Evolutionary conservation across 2,888 invertebrate species (phyloP).

Genomic region (Craniophora ligustri): DNA sequence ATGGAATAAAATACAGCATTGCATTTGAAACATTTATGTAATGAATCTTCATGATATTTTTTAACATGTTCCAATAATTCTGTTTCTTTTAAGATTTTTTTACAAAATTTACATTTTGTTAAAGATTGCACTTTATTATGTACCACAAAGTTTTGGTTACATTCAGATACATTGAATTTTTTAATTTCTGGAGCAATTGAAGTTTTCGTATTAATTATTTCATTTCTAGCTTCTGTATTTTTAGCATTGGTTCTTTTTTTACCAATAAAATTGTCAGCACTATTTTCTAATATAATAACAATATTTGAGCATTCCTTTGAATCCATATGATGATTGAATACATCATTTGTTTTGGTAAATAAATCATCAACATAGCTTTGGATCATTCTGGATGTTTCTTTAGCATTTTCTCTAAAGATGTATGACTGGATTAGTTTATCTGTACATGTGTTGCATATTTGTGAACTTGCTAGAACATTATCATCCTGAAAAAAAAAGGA

Average conservation of each 20-base stretch:
- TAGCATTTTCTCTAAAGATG: slow-evolving; percentile 32
- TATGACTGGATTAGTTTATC: slow-evolving; percentile 34
- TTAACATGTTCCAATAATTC: slow-evolving; percentile 25
- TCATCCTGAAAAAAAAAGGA: slow-evolving; percentile 25
- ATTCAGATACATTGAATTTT: slow-evolving; percentile 14
- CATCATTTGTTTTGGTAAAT: slow-evolving; percentile 27
- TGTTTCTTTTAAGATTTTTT: slow-evolving; percentile 12
- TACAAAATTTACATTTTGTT: slow-evolving; percentile 32
- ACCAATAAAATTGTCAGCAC: not conserved
- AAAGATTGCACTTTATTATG: slow-evolving; percentile 23
- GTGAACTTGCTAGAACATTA: slow-evolving; percentile 9
- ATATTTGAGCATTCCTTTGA: slow-evolving; percentile 28
- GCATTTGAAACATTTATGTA: slow-evolving; percentile 30
- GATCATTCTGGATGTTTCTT: slow-evolving; percentile 18
- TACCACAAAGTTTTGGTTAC: slow-evolving; percentile 8
- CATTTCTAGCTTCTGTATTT: not conserved
- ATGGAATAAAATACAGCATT: slow-evolving; percentile 9
- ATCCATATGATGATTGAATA: slow-evolving; percentile 13
- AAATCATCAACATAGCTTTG: slow-evolving; percentile 23
- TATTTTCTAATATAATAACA: slow-evolving; percentile 37
- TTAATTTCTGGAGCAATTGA: not conserved
- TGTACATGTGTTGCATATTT: slow-evolving; percentile 38
- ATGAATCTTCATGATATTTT: slow-evolving; percentile 11
- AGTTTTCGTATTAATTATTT: not conserved
- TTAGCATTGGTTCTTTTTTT: not conserved